phyloP scores from a whole-genome alignment of 1,140 invertebrate genomes.

The Lasioglossum baleicum region DNA sequence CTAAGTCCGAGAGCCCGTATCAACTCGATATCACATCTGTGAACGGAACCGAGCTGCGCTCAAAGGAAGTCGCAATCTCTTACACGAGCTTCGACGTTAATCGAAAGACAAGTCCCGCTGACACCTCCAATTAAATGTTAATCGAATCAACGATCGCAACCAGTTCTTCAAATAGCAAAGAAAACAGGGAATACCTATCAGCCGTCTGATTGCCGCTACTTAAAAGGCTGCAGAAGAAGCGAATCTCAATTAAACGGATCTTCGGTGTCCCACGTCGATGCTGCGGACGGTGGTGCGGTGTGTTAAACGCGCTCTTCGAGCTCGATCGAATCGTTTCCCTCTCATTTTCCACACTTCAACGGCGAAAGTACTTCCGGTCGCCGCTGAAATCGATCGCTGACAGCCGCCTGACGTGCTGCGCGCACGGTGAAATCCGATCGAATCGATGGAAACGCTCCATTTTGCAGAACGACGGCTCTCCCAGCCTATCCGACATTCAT shows the following conservation, averaged over 20 bases:
- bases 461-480: background rate
- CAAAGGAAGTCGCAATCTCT: background rate
- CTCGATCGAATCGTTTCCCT: background rate
- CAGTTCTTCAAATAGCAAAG: no score
- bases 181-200: background rate
- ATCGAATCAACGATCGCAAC: no score
- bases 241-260: background rate
- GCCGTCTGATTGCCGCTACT: background rate
- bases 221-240: background rate
- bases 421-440: slow-evolving; percentile 30
- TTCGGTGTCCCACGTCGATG: no score
- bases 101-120: background rate
- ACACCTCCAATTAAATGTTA: background rate
- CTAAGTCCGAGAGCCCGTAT: no score
- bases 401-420: slow-evolving; percentile 3
- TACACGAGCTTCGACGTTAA: background rate
- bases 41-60: background rate
- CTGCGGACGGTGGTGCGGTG: no score
- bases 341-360: background rate
- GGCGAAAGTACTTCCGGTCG: slow-evolving; percentile 40
- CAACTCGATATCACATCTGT: background rate
- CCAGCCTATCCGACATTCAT: background rate
- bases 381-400: slow-evolving; percentile 39
- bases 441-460: background rate
- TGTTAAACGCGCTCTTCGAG: no score